Evolutionary conservation across 2,888 invertebrate genomes (phyloP), one percentile per base, ranked within the genome.

Genomic region (Ochropleura leucogaster): DNA sequence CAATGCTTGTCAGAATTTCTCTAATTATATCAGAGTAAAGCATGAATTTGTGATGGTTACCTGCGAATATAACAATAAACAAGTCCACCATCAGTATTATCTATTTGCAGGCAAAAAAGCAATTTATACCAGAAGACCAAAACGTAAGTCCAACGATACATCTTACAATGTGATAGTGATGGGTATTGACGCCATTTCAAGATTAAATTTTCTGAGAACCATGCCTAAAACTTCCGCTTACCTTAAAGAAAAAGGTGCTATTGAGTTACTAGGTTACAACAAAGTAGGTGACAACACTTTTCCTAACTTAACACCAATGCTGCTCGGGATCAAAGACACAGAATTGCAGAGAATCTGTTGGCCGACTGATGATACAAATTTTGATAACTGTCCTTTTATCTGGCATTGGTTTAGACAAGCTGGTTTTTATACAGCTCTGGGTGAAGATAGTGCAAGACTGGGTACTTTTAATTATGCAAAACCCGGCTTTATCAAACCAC

Each of bases 201-300:
- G 99, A 85, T 95, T 98, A 80, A 99, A 99, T 93, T 98, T 99
- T 86, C 97, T 98, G 82, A 97, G 99, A 63, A 98, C 98, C 87
- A 98, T 99, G 98, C 98, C 98, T 0, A 97, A 97, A 88, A 98
- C 98, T 0, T 94, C 97, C 30, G 91, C 96, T 4, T 97, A 96
- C 85, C 94, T 98, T 68, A 95, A 97, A 75, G 93, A 97, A 20
- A 94, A 98, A 78, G 97, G 97, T 18, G 98, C 98, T 57, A 97
- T 98, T 68, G 98, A 98, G 91, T 96, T 99, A 91, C 93, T 98
- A 84, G 99, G 99, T 8, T 99, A 98, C 93, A 99, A 98, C 91
- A 99, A 99, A 97, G 98, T 99, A 12, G 99, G 98, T 5, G 99
- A 99, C 93, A 99, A 99, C 92, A 99, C 99, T 0, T 99, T 98